Percentiles rank a stretch among this genome's conserved stretches.
phyloP scores from a whole-genome alignment of 2,113 vertebrate species.

The Pluvianellus socialis region DNA sequence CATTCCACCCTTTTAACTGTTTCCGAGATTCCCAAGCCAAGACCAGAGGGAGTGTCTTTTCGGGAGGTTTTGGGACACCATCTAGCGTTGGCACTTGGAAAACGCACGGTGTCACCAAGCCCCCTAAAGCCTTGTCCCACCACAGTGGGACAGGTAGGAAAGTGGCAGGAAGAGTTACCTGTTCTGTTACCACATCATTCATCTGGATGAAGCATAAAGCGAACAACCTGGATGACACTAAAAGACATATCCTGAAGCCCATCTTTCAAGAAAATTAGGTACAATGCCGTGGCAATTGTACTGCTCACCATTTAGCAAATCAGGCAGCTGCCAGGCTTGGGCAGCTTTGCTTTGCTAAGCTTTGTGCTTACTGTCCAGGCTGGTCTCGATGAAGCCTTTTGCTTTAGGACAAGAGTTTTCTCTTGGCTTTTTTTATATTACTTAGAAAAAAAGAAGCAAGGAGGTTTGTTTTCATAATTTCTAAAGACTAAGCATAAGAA shows the following conservation, averaged over 20 bases:
- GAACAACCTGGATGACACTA: not conserved
- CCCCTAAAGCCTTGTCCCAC: not conserved
- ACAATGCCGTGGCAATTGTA: not conserved
- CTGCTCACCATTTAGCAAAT: not conserved
- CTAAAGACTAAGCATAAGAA: not conserved
- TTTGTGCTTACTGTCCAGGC: not conserved
- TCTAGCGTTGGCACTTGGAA: constrained; percentile 31
- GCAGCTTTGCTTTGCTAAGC: not conserved
- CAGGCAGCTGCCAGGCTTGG: not conserved
- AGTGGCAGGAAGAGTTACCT: accelerated
- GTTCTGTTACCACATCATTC: accelerated
- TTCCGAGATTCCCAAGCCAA: not conserved
- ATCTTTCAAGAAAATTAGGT: not conserved
- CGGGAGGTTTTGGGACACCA: constrained; percentile 23
- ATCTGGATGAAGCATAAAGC: not conserved
- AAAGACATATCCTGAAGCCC: not conserved
- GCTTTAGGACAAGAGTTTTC: not conserved
- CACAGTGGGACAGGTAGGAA: not conserved
- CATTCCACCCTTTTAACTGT: not conserved
- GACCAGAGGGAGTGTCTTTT: not conserved
- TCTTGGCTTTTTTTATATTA: not conserved
- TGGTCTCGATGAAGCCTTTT: not conserved
- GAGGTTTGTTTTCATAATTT: not conserved
- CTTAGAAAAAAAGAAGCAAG: not conserved
- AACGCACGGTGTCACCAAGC: not conserved